Percentiles rank a stretch among this genome's conserved stretches.
Conservation (phyloP, 2,888 invertebrate species). For the Rhamphomyia laevipes region DNA sequence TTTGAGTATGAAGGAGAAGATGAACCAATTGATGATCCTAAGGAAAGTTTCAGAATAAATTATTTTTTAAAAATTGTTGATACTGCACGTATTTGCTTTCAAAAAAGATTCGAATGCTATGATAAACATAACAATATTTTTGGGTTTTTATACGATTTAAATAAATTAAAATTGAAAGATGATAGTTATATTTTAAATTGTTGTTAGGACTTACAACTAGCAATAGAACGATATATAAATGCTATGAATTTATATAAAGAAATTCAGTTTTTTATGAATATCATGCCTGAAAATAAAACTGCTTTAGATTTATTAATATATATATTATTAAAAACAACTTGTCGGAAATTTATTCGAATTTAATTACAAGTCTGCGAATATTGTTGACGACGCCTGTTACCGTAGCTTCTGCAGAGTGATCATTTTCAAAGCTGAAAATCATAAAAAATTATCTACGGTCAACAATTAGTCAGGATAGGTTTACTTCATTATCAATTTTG, state of each 20-base stretch:
- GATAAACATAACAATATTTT: conserved; percentile 1
- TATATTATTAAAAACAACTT: conserved; percentile 1
- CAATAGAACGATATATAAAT: background rate
- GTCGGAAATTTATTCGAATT: conserved; percentile 1
- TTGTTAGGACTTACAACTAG: background rate
- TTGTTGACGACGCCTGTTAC: conserved; percentile 7
- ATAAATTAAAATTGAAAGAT: conserved; percentile 2
- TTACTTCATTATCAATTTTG: conserved; percentile 19
- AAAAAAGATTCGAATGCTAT: background rate
- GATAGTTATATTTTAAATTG: background rate
- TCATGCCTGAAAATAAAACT: background rate
- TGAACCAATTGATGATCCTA: conserved; percentile 3
- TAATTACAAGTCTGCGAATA: conserved; percentile 5
- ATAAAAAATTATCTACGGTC: conserved; percentile 20
- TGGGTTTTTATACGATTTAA: conserved; percentile 1
- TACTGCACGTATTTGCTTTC: background rate
- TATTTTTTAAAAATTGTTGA: conserved; percentile 3
- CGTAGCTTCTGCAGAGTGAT: conserved; percentile 4
- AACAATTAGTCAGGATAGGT: conserved; percentile 18
- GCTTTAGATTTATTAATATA: background rate
- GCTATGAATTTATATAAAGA: background rate
- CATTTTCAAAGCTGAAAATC: conserved; percentile 10
- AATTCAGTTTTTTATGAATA: conserved; percentile 1
- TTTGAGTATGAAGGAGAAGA: conserved; percentile 1
- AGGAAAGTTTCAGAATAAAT: conserved; percentile 3